A percentile compares a stretch with the other conserved stretches of the same genome.
Evolutionary conservation across 2,113 vertebrate genomes (phyloP).

Genomic region (Scytalopus superciliaris): DNA sequence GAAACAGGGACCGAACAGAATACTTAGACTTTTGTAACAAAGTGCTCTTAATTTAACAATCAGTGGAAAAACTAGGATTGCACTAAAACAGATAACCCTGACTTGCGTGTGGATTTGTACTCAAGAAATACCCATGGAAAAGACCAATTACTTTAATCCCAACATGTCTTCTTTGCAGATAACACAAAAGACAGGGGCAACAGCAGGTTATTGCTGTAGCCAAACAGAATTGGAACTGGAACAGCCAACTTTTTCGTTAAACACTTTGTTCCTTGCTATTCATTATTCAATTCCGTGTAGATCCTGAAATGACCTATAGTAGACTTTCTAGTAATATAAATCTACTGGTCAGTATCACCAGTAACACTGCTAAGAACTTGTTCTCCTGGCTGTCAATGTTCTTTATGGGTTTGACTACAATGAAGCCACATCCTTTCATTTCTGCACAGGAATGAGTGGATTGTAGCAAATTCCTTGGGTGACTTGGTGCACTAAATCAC

Average conservation of each 20-base stretch:
- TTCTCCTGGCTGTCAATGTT: background rate
- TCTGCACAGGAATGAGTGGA: background rate
- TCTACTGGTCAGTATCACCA: background rate
- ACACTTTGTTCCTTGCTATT: background rate
- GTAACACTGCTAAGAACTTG: background rate
- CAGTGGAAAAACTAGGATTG: accelerated
- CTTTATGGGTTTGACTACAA: background rate
- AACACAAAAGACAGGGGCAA: background rate
- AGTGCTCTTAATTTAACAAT: accelerated
- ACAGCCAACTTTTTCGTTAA: background rate
- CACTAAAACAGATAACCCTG: background rate
- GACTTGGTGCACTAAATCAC: background rate
- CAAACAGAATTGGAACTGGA: background rate
- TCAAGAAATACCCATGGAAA: background rate
- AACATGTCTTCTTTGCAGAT: background rate
- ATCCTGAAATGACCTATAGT: background rate
- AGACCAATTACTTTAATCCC: background rate
- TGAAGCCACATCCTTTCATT: background rate
- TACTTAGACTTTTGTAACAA: background rate
- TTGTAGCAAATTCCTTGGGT: background rate
- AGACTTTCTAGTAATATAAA: background rate
- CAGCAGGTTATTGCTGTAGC: background rate
- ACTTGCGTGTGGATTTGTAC: background rate
- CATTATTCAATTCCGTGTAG: background rate
- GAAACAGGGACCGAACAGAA: background rate